Percentiles rank a stretch among this genome's conserved stretches.
Evolutionary conservation across 2,797 vertebrate genomes (phyloP).

Genomic region (Sebastes umbrosus): DNA sequence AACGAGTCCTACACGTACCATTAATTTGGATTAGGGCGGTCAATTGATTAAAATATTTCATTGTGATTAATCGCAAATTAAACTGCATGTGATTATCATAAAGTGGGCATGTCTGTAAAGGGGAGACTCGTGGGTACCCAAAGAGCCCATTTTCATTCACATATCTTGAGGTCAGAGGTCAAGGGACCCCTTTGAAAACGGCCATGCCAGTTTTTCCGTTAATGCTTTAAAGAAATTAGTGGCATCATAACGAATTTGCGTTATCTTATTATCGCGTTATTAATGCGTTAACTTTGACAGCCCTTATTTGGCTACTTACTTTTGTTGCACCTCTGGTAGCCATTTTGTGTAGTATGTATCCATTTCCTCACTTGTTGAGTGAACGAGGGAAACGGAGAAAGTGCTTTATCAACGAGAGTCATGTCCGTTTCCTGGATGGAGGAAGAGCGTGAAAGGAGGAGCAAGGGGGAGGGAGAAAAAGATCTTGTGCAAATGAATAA

Average conservation of each 20-base stretch:
- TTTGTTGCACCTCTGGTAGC: constrained; percentile 6
- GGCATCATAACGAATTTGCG: not conserved
- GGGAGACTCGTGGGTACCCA: not conserved
- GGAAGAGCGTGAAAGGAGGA: constrained; percentile 49
- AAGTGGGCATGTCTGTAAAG: not conserved
- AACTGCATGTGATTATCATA: not conserved
- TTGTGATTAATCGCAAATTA: not conserved
- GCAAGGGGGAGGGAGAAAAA: constrained; percentile 38
- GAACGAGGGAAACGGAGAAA: constrained; percentile 36
- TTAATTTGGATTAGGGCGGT: not conserved
- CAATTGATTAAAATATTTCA: not conserved
- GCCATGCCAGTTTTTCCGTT: not conserved
- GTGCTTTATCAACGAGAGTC: constrained; percentile 65
- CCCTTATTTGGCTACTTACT: not conserved
- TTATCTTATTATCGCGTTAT: not conserved
- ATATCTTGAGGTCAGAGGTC: not conserved
- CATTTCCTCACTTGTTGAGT: constrained; percentile 61
- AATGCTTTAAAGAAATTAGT: not conserved
- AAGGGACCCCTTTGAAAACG: not conserved
- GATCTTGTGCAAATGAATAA: constrained; percentile 85
- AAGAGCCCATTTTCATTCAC: no score
- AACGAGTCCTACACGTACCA: not conserved
- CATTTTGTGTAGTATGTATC: constrained; percentile 35
- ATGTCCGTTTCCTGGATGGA: constrained; percentile 63
- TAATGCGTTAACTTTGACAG: not conserved